These are phyloP conservation scores for Anthoscopus minutus DNA, from an alignment of 2,113 vertebrate species.

Conservation along the genomic window DNA sequence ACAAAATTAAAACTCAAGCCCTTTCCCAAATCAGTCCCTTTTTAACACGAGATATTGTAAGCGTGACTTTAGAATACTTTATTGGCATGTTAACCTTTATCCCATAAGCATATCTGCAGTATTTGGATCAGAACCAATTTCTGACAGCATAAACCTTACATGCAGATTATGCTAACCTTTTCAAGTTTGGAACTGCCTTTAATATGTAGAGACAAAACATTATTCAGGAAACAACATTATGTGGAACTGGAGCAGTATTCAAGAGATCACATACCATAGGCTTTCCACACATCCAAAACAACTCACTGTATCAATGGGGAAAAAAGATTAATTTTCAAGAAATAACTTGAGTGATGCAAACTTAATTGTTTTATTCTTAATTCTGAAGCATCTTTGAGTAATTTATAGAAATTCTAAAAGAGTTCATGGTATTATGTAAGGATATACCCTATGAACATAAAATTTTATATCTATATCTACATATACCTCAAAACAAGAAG, in stretches of 20 bases:
- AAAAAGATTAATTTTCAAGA: neutral
- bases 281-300: neutral
- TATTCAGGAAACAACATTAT: neutral
- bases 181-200: neutral
- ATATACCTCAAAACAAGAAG: neutral
- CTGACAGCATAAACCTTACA: neutral
- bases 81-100: neutral
- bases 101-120: neutral
- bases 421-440: neutral
- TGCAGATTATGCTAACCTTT: neutral
- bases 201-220: neutral
- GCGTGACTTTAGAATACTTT: neutral
- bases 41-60: neutral
- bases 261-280: neutral
- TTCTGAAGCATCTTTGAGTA: neutral
- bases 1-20: neutral
- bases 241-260: neutral
- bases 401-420: neutral
- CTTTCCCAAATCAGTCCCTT: neutral
- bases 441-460: neutral
- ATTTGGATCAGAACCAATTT: neutral
- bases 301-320: neutral
- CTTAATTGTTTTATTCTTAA: neutral
- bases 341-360: neutral
- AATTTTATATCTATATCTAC: accelerated